Conservation (phyloP, 1,140 invertebrate genomes). For the Carposina sasakii region DNA sequence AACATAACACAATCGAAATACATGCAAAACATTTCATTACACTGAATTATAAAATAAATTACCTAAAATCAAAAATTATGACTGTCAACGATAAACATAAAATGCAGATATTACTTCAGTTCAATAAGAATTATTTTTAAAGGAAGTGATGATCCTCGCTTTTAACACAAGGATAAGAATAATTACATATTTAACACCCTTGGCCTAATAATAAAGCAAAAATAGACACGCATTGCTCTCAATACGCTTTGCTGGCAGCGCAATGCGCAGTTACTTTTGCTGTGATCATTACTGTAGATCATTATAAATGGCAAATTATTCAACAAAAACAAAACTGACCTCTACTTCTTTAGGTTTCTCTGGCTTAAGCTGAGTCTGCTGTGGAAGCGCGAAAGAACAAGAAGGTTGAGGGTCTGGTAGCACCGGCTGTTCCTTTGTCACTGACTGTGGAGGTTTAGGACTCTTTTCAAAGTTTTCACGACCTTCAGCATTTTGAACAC, state of each 20-base stretch:
- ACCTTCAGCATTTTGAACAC: slow-evolving; percentile 43
- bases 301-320: too few species aligned
- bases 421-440: too few species aligned
- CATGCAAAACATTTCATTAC: too few species aligned
- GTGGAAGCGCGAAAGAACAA: slow-evolving; percentile 42
- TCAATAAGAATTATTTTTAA: background rate
- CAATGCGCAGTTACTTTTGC: slow-evolving; percentile 40
- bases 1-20: too few species aligned
- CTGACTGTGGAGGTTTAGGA: slow-evolving; percentile 25
- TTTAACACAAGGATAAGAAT: background rate
- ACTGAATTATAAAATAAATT: background rate
- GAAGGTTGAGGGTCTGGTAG: slow-evolving; percentile 43
- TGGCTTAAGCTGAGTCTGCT: slow-evolving; percentile 27
- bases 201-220: slow-evolving; percentile 63
- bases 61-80: background rate
- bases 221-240: slow-evolving; percentile 57
- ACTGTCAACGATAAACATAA: background rate
- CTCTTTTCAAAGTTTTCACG: slow-evolving; percentile 27
- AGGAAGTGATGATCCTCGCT: background rate
- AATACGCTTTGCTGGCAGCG: slow-evolving; percentile 37
- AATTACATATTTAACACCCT: slow-evolving; percentile 29
- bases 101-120: background rate
- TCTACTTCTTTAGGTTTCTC: slow-evolving; percentile 64
- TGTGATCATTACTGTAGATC: too few species aligned
- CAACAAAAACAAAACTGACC: slow-evolving; percentile 36